Evolutionary conservation across 2,888 invertebrate species (phyloP).

Genomic region (Drosophila paramelanica): DNA sequence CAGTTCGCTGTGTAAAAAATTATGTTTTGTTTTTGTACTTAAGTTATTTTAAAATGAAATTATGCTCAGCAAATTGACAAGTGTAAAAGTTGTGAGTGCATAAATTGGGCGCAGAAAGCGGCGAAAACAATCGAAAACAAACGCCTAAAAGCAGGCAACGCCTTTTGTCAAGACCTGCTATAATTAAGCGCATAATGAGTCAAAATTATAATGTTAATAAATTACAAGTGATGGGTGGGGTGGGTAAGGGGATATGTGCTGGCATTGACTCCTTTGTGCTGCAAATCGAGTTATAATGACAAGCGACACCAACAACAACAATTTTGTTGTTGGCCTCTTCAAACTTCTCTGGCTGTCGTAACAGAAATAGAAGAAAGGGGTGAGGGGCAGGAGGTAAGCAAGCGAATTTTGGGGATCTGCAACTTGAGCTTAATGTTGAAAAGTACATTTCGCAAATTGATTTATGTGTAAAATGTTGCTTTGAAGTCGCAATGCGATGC

Average conservation of each 20-base stretch:
- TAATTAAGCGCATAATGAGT: conserved; percentile 68
- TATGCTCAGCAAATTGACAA: conserved; percentile 19
- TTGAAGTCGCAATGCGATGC: conserved; percentile 60
- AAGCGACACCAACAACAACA: conserved; percentile 40
- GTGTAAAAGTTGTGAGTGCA: conserved; percentile 24
- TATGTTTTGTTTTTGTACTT: neutral
- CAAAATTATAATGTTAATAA: conserved; percentile 65
- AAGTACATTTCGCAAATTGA: conserved; percentile 74
- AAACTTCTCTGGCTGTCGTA: conserved; percentile 8
- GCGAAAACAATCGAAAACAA: conserved; percentile 20
- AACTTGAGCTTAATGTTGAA: conserved; percentile 55
- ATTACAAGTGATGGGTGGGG: conserved; percentile 14
- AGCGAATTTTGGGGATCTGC: conserved; percentile 8
- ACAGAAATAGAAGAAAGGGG: neutral
- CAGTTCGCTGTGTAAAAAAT: conserved; percentile 1
- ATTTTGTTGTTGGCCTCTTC: conserved; percentile 13
- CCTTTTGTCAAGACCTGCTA: conserved; percentile 38
- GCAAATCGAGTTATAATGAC: conserved; percentile 69
- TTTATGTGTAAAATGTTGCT: conserved; percentile 64
- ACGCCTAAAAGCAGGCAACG: conserved; percentile 39
- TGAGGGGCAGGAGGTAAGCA: neutral
- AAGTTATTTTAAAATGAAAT: conserved; percentile 25
- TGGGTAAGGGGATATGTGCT: neutral
- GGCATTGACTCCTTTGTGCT: neutral
- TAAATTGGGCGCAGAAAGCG: conserved; percentile 51